These are phyloP conservation scores for Gymnocephalus cernua DNA, from an alignment of 2,113 vertebrate species.

Conservation along the genomic window DNA sequence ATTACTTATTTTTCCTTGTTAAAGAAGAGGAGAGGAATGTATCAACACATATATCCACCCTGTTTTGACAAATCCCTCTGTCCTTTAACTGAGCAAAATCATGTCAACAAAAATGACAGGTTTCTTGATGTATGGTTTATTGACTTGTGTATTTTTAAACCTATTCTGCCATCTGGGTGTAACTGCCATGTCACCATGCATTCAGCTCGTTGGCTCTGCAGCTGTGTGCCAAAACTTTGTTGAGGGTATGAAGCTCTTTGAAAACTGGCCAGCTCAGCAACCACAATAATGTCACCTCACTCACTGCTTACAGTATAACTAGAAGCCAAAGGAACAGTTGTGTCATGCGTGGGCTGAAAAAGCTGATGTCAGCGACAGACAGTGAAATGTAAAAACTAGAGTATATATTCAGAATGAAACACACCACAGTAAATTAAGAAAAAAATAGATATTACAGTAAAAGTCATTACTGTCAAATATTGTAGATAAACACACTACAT, in stretches of 20 bases:
- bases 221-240: constrained; percentile 20
- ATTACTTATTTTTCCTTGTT: not conserved
- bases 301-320: constrained; percentile 49
- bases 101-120: not conserved
- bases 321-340: constrained; percentile 56
- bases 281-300: constrained; percentile 57
- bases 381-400: constrained; percentile 30
- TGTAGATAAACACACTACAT: not conserved
- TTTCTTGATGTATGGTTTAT: not conserved
- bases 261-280: constrained; percentile 53
- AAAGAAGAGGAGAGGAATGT: not conserved
- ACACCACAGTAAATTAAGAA: not conserved
- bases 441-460: not conserved
- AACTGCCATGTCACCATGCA: constrained; percentile 41
- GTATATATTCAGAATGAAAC: constrained; percentile 18
- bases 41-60: not conserved
- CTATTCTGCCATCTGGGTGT: constrained; percentile 13
- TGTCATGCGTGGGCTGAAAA: constrained; percentile 53
- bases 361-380: constrained; percentile 40
- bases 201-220: not conserved
- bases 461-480: too few relatives aligned
- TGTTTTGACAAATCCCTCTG: not conserved
- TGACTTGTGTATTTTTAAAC: constrained; percentile 20
- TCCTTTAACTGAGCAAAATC: constrained; percentile 5
- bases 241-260: constrained; percentile 30